A percentile compares a stretch with the other conserved stretches of the same genome.
phyloP scores from a whole-genome alignment of 2,113 vertebrate genomes.

The Speoplatyrhinus poulsoni region DNA sequence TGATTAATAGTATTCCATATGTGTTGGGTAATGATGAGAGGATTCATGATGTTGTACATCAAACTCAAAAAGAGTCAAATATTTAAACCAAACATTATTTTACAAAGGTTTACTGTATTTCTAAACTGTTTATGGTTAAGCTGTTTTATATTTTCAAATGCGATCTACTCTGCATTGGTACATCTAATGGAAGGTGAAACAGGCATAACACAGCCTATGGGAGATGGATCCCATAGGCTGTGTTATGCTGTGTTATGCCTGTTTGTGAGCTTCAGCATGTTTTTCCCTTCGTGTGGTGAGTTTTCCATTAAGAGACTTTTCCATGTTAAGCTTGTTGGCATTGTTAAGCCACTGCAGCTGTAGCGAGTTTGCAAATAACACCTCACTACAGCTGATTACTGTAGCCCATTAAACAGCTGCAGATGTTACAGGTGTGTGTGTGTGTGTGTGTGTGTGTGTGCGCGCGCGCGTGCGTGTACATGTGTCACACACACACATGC shows the following conservation, averaged over 20 bases:
- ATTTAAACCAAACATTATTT: too few species aligned
- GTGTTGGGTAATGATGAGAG: too few species aligned
- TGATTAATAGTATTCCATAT: too few species aligned
- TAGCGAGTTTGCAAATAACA: constrained; percentile 24
- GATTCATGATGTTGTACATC: too few species aligned
- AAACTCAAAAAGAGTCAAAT: too few species aligned
- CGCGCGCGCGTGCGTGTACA: not conserved
- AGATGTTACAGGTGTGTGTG: constrained; percentile 52
- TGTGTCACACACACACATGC: not conserved
- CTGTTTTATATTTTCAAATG: too few species aligned
- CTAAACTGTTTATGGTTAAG: too few species aligned
- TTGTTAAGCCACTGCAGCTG: constrained; percentile 18
- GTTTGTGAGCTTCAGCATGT: constrained; percentile 27
- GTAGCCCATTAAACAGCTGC: constrained; percentile 47
- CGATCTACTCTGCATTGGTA: too few species aligned
- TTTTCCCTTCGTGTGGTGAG: constrained; percentile 39
- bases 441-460: not conserved
- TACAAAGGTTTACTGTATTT: too few species aligned
- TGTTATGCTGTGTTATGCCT: constrained; percentile 22
- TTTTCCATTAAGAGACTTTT: constrained; percentile 73
- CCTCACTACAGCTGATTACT: constrained; percentile 51
- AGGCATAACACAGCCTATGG: not conserved
- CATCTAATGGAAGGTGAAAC: not conserved
- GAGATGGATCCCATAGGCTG: not conserved
- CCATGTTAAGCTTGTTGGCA: constrained; percentile 55